phyloP scores from a whole-genome alignment of 1,140 invertebrate genomes.

The Aphidius ervi region DNA sequence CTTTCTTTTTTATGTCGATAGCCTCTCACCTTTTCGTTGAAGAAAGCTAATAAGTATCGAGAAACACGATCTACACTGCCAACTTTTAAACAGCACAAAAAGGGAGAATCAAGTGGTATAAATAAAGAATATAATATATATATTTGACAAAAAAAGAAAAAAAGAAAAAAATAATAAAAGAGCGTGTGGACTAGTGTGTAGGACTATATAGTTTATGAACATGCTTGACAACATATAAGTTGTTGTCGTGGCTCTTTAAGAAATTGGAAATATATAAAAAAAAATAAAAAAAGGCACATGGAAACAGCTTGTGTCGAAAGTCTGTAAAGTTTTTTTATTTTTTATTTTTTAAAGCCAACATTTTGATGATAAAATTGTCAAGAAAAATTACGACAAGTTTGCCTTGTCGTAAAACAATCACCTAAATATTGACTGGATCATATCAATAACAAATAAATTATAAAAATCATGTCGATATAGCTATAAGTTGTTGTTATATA shows the following conservation, averaged over 20 bases:
- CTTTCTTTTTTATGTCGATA: no score
- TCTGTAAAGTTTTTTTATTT: conserved; percentile 46
- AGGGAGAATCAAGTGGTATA: conserved; percentile 11
- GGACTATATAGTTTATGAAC: conserved; percentile 50
- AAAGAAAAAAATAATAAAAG: conserved; percentile 11
- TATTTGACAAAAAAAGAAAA: conserved; percentile 16
- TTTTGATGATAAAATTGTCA: no score
- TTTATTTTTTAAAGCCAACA: no score
- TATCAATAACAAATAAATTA: no score
- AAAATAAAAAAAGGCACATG: conserved; percentile 37
- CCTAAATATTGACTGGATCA: no score
- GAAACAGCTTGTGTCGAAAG: conserved; percentile 52
- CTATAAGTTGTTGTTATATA: no score
- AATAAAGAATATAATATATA: conserved; percentile 5
- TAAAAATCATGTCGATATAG: no score
- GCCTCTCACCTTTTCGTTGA: conserved; percentile 20
- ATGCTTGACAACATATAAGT: conserved; percentile 53
- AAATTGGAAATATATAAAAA: conserved; percentile 42
- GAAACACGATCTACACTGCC: conserved; percentile 41
- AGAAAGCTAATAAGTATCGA: conserved; percentile 51
- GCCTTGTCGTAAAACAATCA: no score
- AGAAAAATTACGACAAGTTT: no score
- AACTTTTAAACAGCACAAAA: conserved; percentile 47
- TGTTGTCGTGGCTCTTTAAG: conserved; percentile 54
- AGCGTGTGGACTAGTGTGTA: conserved; percentile 24